Percentiles rank a stretch among this genome's conserved stretches.
Conservation (phyloP, 2,888 invertebrate species). For the Plebejus anna region DNA sequence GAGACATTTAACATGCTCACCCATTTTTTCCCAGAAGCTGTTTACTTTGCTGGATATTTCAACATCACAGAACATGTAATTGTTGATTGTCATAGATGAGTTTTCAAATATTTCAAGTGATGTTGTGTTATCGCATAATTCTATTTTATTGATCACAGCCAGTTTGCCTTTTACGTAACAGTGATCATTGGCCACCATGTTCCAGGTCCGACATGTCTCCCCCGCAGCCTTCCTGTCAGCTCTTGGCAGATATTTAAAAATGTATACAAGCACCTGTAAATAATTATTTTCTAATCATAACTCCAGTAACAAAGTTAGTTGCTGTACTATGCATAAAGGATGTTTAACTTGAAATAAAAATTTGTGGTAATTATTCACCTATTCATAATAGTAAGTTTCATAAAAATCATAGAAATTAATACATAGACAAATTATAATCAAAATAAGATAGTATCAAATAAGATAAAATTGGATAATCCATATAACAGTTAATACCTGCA, state of each 20-base stretch:
- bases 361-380: too few species aligned
- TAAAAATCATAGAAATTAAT: too few species aligned
- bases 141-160: constrained; percentile 68
- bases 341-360: too few species aligned
- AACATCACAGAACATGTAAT: constrained; percentile 77
- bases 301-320: neutral
- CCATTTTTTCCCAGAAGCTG: constrained; percentile 79
- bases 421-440: too few species aligned
- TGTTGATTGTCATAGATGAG: constrained; percentile 63
- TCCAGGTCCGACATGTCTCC: constrained; percentile 83
- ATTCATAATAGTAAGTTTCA: too few species aligned
- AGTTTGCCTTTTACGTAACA: constrained; percentile 77
- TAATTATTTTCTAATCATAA: neutral
- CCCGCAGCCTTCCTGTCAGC: constrained; percentile 84
- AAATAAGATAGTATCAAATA: neutral
- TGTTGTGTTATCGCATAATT: constrained; percentile 60
- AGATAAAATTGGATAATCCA: neutral
- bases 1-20: constrained; percentile 77
- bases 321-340: neutral
- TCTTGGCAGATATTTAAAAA: constrained; percentile 82
- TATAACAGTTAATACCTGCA: neutral
- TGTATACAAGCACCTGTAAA: constrained; percentile 82
- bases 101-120: constrained; percentile 64
- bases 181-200: constrained; percentile 82
- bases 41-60: constrained; percentile 74